Conservation (phyloP, 2,888 invertebrate species). For the Callinectes sapidus region DNA sequence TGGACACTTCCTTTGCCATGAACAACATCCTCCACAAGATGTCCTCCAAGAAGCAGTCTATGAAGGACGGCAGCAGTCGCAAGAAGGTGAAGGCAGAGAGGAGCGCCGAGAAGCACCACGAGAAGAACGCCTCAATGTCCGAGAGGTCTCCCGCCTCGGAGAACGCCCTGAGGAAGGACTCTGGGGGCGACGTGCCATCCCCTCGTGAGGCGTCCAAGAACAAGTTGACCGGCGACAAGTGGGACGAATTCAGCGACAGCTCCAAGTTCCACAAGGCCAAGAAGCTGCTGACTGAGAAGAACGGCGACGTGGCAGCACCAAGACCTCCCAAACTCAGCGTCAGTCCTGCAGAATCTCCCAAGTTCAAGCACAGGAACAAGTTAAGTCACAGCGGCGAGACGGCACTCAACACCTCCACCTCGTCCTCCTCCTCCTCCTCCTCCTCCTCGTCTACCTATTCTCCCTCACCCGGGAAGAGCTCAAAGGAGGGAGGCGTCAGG, state of each 20-base stretch:
- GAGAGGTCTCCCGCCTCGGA: neutral
- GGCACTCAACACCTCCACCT: slow-evolving; percentile 9
- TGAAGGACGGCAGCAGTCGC: neutral
- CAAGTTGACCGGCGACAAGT: neutral
- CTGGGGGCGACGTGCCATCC: neutral
- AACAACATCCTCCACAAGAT: slow-evolving; percentile 47
- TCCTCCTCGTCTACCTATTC: neutral
- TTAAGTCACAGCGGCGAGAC: slow-evolving; percentile 25
- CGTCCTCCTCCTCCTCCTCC: neutral
- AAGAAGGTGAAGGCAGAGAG: slow-evolving; percentile 34
- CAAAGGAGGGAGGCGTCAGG: slow-evolving; percentile 38
- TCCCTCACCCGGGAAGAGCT: neutral
- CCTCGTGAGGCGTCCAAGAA: slow-evolving; percentile 2
- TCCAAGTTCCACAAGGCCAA: slow-evolving; percentile 50
- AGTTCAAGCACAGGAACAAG: slow-evolving; percentile 35
- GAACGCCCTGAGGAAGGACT: slow-evolving; percentile 34
- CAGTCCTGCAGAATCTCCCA: slow-evolving; percentile 44
- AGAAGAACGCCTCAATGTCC: neutral
- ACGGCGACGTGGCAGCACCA: neutral
- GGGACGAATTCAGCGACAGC: slow-evolving; percentile 45
- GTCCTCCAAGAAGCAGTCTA: slow-evolving; percentile 32
- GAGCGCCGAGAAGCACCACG: neutral
- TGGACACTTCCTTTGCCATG: neutral
- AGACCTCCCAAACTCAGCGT: slow-evolving; percentile 20
- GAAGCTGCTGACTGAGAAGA: slow-evolving; percentile 33